Evolutionary conservation across 1,140 invertebrate genomes (phyloP), one percentile per base, ranked within the genome.

Genomic region (Sitodiplosis mosellana): DNA sequence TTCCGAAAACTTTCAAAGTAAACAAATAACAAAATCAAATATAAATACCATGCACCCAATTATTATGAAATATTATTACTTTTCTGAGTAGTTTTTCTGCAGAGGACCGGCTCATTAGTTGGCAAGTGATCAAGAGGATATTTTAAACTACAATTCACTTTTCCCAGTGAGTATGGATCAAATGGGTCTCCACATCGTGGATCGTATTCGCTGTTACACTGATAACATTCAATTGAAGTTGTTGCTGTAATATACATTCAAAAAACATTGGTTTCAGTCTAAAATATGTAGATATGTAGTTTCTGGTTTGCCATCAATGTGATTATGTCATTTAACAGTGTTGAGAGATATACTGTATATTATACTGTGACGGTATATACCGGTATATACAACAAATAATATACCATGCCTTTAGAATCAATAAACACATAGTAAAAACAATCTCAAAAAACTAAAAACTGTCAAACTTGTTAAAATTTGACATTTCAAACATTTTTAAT

Each of bases 111-210:
- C 56, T 77, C 73, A 11, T 64, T 57, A 33, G 69, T 61, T 19
- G 70, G 69, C 17, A 87, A 68, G 57, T 87, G 83, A 55, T 82
- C 77, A 10, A 76, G 66, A 0, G 73, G 73, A 48, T 75, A 74
- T 54, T 77, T 76, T 58, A 83, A 73, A 47, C 81, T 80, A 64
- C 87, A 91, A 63, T 91, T 87, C 4, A 88, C 79, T 47, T 75
- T 72, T 15, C 81, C 85, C 46, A 90, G 73, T 42, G 79, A 83
- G 61, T 81, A 85, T 0, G 78, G 66, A 58, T 87, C 77, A 57
- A 91, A 90, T 2, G 83, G 80, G 58, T 88, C 82, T 2, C 80
- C 87, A 57, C 86, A 90, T 54, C 84, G 73, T 18, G 81, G 81
- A 65, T 90, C 86, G 56, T 77, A 87, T 42, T 75, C 76, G 46